Percentiles rank a stretch among this genome's conserved stretches.
Evolutionary conservation across 2,113 vertebrate genomes (phyloP).

Genomic region (Ailuropoda melanoleuca): DNA sequence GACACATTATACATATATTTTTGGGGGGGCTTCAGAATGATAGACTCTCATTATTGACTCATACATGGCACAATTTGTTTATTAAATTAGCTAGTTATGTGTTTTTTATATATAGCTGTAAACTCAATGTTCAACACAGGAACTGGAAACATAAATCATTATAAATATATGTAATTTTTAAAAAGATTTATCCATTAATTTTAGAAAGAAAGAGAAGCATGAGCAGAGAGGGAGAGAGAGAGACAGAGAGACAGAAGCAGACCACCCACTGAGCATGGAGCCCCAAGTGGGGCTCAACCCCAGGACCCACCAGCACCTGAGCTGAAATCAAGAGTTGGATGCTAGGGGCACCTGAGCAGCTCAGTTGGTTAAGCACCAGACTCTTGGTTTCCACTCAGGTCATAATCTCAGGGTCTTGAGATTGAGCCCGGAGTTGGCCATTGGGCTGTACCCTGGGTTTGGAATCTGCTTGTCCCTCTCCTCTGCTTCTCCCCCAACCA

Average conservation of each 20-base stretch:
- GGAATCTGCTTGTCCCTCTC: background rate
- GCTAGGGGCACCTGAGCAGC: background rate
- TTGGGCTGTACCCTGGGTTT: background rate
- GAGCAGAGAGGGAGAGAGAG: background rate
- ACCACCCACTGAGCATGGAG: background rate
- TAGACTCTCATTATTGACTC: background rate
- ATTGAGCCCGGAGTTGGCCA: background rate
- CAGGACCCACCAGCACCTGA: background rate
- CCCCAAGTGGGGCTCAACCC: background rate
- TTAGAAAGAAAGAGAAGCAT: background rate
- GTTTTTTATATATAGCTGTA: background rate
- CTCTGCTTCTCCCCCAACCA: background rate
- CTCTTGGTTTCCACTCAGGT: background rate
- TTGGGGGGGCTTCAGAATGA: background rate
- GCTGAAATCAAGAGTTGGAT: background rate
- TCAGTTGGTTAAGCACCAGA: background rate
- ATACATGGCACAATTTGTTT: background rate
- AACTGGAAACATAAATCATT: background rate
- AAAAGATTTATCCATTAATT: background rate
- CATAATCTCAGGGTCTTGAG: background rate
- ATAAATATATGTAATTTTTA: background rate
- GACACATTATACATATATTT: background rate
- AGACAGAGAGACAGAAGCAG: background rate
- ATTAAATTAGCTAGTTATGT: background rate
- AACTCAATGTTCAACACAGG: background rate